Evolutionary conservation across 2,888 invertebrate genomes (phyloP).

Genomic region (Diploptera punctata): DNA sequence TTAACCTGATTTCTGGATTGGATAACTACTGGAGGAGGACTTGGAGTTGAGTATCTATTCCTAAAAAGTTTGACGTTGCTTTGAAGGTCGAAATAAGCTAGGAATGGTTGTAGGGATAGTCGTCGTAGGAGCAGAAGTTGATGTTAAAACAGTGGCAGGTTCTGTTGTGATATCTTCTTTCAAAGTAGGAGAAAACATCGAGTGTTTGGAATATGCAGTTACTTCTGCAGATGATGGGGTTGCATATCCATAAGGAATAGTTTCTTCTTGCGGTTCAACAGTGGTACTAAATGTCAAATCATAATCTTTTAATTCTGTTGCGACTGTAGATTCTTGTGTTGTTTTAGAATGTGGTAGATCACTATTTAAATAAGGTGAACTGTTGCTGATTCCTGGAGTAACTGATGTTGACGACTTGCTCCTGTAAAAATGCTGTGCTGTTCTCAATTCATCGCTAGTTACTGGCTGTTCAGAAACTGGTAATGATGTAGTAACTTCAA

Average conservation of each 20-base stretch:
- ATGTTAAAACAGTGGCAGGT: too few relatives aligned
- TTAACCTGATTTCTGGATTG: constrained; percentile 32
- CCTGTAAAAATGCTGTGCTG: too few relatives aligned
- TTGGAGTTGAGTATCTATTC: background rate
- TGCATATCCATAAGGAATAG: background rate
- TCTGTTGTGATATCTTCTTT: too few relatives aligned
- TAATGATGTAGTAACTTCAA: background rate
- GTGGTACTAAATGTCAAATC: background rate
- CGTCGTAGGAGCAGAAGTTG: constrained; percentile 1
- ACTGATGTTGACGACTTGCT: too few relatives aligned
- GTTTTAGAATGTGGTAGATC: background rate
- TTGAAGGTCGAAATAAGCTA: constrained; percentile 9
- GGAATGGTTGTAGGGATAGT: constrained; percentile 1
- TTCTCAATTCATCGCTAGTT: background rate
- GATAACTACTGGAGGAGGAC: constrained; percentile 27
- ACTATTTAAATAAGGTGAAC: background rate
- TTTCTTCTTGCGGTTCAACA: background rate
- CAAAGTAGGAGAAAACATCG: background rate
- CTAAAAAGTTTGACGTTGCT: background rate
- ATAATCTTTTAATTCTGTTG: background rate
- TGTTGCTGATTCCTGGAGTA: too few relatives aligned
- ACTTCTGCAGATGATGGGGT: background rate
- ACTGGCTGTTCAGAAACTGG: background rate
- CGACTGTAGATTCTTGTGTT: background rate
- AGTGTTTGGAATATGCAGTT: background rate